These are phyloP conservation scores for Rhodophaea formosa DNA, from an alignment of 2,888 invertebrate genomes.

Conservation along the genomic window DNA sequence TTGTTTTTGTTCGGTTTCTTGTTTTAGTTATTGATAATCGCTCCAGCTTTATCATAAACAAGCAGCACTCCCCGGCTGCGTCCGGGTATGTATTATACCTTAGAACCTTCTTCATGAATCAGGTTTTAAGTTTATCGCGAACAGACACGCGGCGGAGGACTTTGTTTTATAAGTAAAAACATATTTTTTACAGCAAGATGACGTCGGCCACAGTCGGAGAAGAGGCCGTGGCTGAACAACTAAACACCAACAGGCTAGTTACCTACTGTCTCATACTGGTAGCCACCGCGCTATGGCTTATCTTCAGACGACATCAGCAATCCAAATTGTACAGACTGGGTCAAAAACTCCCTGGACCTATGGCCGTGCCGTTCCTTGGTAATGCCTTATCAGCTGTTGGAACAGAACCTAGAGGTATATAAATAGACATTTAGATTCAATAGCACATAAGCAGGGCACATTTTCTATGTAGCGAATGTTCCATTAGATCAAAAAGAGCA, in stretches of 20 bases:
- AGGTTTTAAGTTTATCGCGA: too few species aligned
- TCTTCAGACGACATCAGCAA: conserved; percentile 74
- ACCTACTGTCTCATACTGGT: conserved; percentile 56
- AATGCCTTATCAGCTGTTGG: conserved; percentile 84
- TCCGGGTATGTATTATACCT: too few species aligned
- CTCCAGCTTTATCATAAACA: too few species aligned
- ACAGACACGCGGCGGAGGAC: too few species aligned
- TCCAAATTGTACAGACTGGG: conserved; percentile 81
- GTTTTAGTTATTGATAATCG: too few species aligned
- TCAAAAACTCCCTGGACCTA: conserved; percentile 85
- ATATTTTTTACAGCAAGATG: conserved; percentile 38
- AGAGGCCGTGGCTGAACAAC: conserved; percentile 28
- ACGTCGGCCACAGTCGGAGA: conserved; percentile 37
- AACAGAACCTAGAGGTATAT: conserved; percentile 83
- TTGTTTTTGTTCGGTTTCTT: too few species aligned
- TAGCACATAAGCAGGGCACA: too few species aligned
- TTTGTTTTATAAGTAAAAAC: neutral
- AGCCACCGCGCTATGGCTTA: conserved; percentile 50
- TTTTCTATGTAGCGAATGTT: too few species aligned
- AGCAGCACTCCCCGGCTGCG: too few species aligned
- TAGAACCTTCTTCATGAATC: too few species aligned
- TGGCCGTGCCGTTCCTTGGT: conserved; percentile 84
- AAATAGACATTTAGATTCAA: too few species aligned
- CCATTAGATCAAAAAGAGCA: too few species aligned
- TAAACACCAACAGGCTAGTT: conserved; percentile 38